Percentiles rank a stretch among this genome's conserved stretches.
These are phyloP conservation scores for Sigmodon hispidus DNA, from an alignment of 2,113 vertebrate genomes.

Conservation along the genomic window DNA sequence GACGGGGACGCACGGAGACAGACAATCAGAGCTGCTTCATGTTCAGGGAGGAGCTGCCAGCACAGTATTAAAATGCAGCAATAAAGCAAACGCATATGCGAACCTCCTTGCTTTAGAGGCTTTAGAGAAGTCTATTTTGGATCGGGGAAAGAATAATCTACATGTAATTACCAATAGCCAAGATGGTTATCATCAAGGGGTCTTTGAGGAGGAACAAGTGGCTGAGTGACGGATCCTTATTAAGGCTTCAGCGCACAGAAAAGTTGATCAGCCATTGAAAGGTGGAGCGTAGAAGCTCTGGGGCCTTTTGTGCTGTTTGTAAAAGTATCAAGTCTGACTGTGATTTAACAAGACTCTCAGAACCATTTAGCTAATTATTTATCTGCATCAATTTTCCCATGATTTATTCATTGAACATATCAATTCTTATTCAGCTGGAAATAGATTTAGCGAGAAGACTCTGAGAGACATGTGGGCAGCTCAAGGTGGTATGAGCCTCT, in stretches of 20 bases:
- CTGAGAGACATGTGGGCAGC: not conserved
- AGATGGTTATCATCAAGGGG: slow-evolving; percentile 88
- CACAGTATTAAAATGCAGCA: slow-evolving; percentile 86
- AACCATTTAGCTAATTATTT: slow-evolving; percentile 47
- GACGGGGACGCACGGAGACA: slow-evolving; percentile 77
- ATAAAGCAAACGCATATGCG: slow-evolving; percentile 88
- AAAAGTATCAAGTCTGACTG: slow-evolving; percentile 56
- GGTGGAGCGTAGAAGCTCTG: slow-evolving; percentile 73
- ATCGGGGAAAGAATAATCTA: slow-evolving; percentile 85
- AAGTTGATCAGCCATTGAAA: slow-evolving; percentile 82
- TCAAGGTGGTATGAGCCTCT: not conserved
- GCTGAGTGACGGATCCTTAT: slow-evolving; percentile 72
- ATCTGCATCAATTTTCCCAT: slow-evolving; percentile 17
- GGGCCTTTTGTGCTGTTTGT: slow-evolving; percentile 71
- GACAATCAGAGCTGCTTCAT: slow-evolving; percentile 86
- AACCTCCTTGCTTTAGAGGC: slow-evolving; percentile 85
- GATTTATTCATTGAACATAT: slow-evolving; percentile 47
- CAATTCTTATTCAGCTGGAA: slow-evolving; percentile 42
- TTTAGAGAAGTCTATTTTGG: slow-evolving; percentile 86
- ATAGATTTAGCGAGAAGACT: not conserved
- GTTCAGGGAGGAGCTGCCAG: slow-evolving; percentile 83
- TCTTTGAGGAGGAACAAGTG: slow-evolving; percentile 85
- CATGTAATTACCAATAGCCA: slow-evolving; percentile 86
- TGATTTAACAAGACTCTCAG: slow-evolving; percentile 1
- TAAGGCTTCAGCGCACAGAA: slow-evolving; percentile 71